These are phyloP conservation scores for Anseranas semipalmata DNA, from an alignment of 2,113 vertebrate genomes.

Conservation along the genomic window DNA sequence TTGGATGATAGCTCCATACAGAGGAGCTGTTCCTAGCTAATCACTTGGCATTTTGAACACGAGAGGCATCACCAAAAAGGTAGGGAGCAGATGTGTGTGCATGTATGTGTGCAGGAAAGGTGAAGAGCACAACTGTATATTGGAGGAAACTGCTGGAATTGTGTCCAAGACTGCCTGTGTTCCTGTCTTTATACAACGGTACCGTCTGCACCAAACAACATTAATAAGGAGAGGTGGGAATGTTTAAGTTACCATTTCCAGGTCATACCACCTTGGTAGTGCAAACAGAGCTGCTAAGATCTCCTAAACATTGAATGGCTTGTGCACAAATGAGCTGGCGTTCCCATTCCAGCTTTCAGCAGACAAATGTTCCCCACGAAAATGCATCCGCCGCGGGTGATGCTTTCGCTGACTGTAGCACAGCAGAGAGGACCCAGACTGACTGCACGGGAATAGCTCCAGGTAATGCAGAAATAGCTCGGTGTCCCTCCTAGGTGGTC, in stretches of 20 bases:
- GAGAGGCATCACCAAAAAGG: conserved; percentile 37
- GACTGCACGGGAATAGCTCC: conserved; percentile 34
- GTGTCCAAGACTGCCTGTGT: neutral
- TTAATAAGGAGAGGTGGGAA: conserved; percentile 37
- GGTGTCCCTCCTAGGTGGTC: conserved; percentile 7
- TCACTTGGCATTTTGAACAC: conserved; percentile 44
- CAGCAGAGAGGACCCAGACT: conserved; percentile 9
- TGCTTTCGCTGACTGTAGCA: conserved; percentile 1
- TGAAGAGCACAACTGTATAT: neutral
- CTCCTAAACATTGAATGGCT: conserved; percentile 6
- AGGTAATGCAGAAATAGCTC: neutral
- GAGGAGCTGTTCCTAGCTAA: conserved; percentile 46
- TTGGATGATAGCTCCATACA: neutral
- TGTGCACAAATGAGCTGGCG: neutral
- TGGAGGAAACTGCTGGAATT: neutral
- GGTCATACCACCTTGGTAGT: conserved; percentile 26
- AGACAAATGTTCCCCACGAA: conserved; percentile 34
- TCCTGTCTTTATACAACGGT: neutral
- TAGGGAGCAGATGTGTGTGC: neutral
- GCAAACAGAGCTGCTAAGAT: conserved; percentile 36
- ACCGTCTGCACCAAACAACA: neutral
- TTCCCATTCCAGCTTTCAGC: neutral
- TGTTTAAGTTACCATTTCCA: conserved; percentile 44
- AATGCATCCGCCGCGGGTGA: conserved; percentile 18
- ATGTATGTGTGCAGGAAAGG: neutral